These are phyloP conservation scores for Holothuria glaberrima DNA, from an alignment of 35 echinoderm and acorn worm genomes.

Conservation along the genomic window DNA sequence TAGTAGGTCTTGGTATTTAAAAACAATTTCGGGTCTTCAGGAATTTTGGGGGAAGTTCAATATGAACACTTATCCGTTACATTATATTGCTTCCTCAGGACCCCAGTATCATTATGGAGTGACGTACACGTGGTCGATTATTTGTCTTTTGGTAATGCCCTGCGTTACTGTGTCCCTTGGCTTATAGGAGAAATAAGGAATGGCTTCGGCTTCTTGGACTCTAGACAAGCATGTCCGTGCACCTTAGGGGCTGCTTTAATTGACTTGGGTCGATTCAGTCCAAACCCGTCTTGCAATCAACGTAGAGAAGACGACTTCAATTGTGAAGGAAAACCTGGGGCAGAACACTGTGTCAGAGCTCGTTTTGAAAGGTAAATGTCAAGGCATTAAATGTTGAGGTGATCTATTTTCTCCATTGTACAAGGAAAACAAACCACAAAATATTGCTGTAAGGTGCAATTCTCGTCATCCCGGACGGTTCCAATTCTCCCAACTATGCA, in stretches of 20 bases:
- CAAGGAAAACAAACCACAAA: too few species aligned
- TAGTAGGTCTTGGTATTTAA: too few species aligned
- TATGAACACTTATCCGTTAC: too few species aligned
- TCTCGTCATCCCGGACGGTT: too few species aligned
- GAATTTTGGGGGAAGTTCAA: too few species aligned
- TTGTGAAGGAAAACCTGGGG: not conserved
- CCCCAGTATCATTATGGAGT: constrained; percentile 10
- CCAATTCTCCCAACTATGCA: too few species aligned
- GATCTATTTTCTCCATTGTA: too few species aligned
- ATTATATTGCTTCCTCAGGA: not conserved
- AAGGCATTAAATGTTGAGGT: too few species aligned
- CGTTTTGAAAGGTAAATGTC: not conserved
- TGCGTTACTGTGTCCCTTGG: not conserved
- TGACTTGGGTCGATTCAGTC: not conserved
- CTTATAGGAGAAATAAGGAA: too few species aligned
- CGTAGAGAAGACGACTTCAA: not conserved
- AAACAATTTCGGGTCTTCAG: too few species aligned
- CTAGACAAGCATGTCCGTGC: constrained; percentile 17
- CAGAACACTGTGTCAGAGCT: constrained; percentile 16
- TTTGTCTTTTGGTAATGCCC: not conserved
- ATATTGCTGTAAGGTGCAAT: too few species aligned
- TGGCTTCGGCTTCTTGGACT: not conserved
- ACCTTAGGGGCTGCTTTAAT: constrained; percentile 13
- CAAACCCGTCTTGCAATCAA: not conserved
- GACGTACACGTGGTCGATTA: constrained; percentile 24